Base-by-base conservation (phyloP, 2,113 vertebrate species). In the Elanoides forficatus region DNA sequence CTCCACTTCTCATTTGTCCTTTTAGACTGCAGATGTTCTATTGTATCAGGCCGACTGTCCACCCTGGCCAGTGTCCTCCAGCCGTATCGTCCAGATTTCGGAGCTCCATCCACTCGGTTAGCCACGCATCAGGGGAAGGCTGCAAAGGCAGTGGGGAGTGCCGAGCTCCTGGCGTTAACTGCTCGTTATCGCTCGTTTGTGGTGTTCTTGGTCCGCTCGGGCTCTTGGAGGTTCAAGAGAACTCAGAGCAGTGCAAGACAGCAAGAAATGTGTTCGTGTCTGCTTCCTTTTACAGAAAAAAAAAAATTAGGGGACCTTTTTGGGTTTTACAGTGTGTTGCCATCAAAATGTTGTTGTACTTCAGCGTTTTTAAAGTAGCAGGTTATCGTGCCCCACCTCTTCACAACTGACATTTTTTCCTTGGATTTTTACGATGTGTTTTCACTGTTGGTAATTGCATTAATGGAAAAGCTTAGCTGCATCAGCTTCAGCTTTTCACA, bases 241-340 rank as follows among this genome's bases (percentile, higher is more conserved):
- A 6, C 59, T 26, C 9, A 3, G 18, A 55, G 25, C 43, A 4
- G 22, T 8, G 29, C 32, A n/a, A 34, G 48, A n/a, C 75, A 30
- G 26, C 0, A 3, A 59, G 42, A 81, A 62, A n/a, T 0, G 0
- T 6, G 11, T 74, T 79, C 0, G 0, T 34, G 27, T 72, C 53
- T 42, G 1, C 45, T 50, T 11, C 9, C 1, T 72, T 66, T 34
- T 25, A n/a, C 56, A 58, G 52, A 10, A 53, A 30, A 53, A 30
- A 53, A 56, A 36, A 7, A n/a, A 1, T 2, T 2, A 0, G 47
- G 38, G 32, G 9, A 7, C 43, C 36, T 52, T 55, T 73, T n/a
- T 63, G 60, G 42, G 75, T 86, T 86, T 86, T 73, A 45, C 63
- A 53, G 38, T 22, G 19, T 62, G n/a, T 59, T 59, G 68, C 56